Conservation (phyloP, 1,140 invertebrate genomes). For the Drosophila pseudoobscura region DNA sequence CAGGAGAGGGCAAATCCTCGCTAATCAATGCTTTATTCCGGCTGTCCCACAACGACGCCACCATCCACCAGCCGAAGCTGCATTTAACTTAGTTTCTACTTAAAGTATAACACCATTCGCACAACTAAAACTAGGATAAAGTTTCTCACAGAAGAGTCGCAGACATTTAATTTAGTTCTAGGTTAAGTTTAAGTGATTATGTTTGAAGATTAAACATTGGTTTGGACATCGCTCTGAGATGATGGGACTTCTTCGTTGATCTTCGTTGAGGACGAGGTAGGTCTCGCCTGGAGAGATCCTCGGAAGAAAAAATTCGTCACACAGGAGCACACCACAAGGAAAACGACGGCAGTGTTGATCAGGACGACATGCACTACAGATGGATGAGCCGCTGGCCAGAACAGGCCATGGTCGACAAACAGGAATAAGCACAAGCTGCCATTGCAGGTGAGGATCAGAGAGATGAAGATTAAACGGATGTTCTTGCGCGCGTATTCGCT, state of each 20-base stretch:
- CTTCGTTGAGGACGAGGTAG: background rate
- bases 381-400: constrained; percentile 96
- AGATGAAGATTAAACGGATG: constrained; percentile 85
- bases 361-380: constrained; percentile 87
- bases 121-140: no score
- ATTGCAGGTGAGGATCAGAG: constrained; percentile 92
- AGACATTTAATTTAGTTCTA: no score
- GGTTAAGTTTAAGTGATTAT: no score
- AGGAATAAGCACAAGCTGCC: constrained; percentile 92
- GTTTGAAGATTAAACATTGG: no score
- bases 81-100: constrained; percentile 47
- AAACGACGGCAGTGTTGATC: constrained; percentile 83
- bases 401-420: constrained; percentile 91
- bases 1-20: constrained; percentile 92
- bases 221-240: no score
- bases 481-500: constrained; percentile 39
- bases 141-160: no score
- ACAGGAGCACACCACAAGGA: constrained; percentile 45
- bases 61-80: constrained; percentile 81
- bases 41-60: constrained; percentile 80
- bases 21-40: constrained; percentile 85
- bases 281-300: background rate
- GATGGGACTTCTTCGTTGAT: background rate
- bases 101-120: constrained; percentile 21
- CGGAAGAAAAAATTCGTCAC: constrained; percentile 7